Evolutionary conservation across 2,888 invertebrate genomes (phyloP).

Genomic region (Petrolisthes cinctipes): DNA sequence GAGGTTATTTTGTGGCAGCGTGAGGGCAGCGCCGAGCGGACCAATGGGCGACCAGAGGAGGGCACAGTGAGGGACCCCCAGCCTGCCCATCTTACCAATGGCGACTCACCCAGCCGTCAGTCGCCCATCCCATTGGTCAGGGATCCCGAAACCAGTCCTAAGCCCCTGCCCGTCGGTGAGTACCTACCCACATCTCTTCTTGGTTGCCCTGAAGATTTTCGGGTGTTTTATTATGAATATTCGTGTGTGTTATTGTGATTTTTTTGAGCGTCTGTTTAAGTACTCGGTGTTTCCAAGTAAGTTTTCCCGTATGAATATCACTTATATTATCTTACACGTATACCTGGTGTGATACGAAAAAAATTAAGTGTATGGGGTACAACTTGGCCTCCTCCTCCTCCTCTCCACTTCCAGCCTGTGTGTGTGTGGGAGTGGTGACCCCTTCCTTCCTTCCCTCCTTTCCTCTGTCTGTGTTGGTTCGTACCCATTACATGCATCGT

Average conservation of each 20-base stretch:
- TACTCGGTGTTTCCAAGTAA: neutral
- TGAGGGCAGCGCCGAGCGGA: conserved; percentile 55
- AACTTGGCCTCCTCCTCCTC: neutral
- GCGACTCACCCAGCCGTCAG: conserved; percentile 57
- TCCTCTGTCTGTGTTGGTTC: no score
- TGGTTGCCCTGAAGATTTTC: neutral
- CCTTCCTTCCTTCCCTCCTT: neutral
- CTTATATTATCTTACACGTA: neutral
- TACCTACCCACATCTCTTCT: neutral
- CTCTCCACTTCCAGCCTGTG: neutral
- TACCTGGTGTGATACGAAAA: neutral
- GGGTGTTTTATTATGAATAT: no score
- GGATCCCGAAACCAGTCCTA: conserved; percentile 56
- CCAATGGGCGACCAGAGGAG: conserved; percentile 51
- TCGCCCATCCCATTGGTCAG: conserved; percentile 61
- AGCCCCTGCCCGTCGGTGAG: conserved; percentile 61
- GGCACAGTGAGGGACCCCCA: conserved; percentile 44
- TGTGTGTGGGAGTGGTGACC: neutral
- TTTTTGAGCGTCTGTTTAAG: no score
- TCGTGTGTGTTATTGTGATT: no score
- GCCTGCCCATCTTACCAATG: conserved; percentile 60
- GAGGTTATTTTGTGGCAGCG: conserved; percentile 29
- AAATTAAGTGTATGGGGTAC: neutral
- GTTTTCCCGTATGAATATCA: neutral
- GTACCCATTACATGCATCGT: no score